Evolutionary conservation across 2,888 invertebrate genomes (phyloP), one percentile per base, ranked within the genome.

Genomic region (Himalopsyche anomala): DNA sequence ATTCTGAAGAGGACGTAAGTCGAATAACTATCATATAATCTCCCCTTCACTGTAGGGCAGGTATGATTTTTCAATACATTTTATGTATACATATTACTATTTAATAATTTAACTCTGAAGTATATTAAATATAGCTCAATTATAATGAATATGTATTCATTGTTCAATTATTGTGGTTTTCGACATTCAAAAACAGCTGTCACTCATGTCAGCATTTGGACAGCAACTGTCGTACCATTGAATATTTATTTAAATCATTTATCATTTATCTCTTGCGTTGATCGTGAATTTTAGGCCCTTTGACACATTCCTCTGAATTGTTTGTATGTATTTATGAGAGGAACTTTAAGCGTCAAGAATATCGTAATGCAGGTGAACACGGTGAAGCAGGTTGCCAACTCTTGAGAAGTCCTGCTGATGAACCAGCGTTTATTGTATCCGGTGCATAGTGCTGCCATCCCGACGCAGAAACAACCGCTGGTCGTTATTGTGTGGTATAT

Each of bases 371-470:
- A 84, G 62, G 83, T 87, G 51, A 88, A 85, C 5, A 87, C 86
- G 15, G 83, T 82, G 51, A 88, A 84, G 74, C 85, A 84, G 12
- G 84, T 83, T 4, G 81, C 82, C 11, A 87, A 36, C 28, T 87
- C 88, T 8, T 54, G 69, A 5, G 84, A 80, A 5, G 87, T 84
- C 56, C 84, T 82, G 51, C n/a, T 82, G 55, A 17, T 51, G 55
- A 88, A 87, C 88, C 88, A 88, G 2, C 42, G 80, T 84, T 87
- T 86, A 19, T 87, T n/a, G 80, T 82, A 88, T 19, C 88, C 88
- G 15, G 83, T 54, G 40, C 74, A 80, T 15, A 88, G 86, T 51
- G 80, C 81, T 8, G 84, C 36, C 17, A 87, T 81, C 15, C 87
- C 88, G 19, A 88, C 12, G 40, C 51, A 42, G 54, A 87, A 88